Base-by-base conservation (phyloP, 1,140 invertebrate species). In the Saccostrea echinata region DNA sequence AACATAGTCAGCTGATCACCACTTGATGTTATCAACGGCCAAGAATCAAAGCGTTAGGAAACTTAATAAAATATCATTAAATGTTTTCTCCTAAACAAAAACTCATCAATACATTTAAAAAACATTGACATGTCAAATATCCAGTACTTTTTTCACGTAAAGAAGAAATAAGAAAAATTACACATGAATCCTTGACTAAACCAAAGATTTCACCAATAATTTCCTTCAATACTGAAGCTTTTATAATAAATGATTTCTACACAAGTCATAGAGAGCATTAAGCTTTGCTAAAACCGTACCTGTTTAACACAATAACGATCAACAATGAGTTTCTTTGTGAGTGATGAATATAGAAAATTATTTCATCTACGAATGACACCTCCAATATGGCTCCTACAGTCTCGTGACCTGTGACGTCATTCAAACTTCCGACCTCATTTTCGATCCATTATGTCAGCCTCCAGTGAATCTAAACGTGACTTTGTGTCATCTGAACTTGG, bases 401-500 rank as follows among this genome's bases (percentile, higher is more conserved):
- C 91, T 89, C 91, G 91, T 92, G 91, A 92, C 89, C 91, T 85
- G 27, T 91, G 86, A 91, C 90, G 91, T 91, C 91, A 91, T 82
- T 21, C 11, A 24, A 30, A 51, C 81, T 82, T 24, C 81, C 24
- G 43, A 53, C 88, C 87, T 51, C 51, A 43, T 53, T 64, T 53
- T 84, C 30, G 24, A 33, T 64, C 24, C 43, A 64, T 52, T 13
- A 88, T 88, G 86, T 53, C 86, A 88, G 86, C 61, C 21, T 90
- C 92, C 68, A 85, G 88, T 84, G 87, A 91, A 30, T 30, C 27
- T 30, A 76, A 76, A 76, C 84, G 87, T 85, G 92, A 94, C 87
- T 93, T 94, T 87, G 85, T 89, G 24, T 91, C 94, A 87, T 98
- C 97, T 0, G 96, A 97, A 94, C 94, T 98, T 61, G 97, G 98